Evolutionary conservation across 2,888 invertebrate species (phyloP).

Genomic region (Meandrusa payeni): DNA sequence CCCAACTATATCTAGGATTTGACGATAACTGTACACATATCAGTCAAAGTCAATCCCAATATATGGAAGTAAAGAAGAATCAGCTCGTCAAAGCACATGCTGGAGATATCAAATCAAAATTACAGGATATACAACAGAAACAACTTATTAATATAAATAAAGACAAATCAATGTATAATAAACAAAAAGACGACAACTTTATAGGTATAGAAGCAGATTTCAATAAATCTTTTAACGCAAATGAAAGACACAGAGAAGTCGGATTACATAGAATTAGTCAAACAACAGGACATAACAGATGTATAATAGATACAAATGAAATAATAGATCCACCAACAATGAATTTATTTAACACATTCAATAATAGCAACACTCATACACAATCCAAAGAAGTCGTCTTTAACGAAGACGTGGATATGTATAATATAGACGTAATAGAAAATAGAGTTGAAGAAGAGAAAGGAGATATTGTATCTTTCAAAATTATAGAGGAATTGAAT

Average conservation of each 20-base stretch:
- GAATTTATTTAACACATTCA: too few relatives aligned
- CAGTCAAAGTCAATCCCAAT: slow-evolving; percentile 32
- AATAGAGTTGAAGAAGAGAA: slow-evolving; percentile 29
- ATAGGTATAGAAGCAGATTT: too few relatives aligned
- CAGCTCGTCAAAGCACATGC: slow-evolving; percentile 15
- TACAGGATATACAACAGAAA: background rate
- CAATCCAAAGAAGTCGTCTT: background rate
- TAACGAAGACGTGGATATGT: background rate
- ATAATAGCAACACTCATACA: too few relatives aligned
- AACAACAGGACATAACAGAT: too few relatives aligned
- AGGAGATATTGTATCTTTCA: slow-evolving; percentile 50
- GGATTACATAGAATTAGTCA: too few relatives aligned
- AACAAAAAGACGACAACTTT: too few relatives aligned
- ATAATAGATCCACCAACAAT: too few relatives aligned
- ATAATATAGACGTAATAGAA: background rate
- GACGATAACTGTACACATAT: too few relatives aligned
- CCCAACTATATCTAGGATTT: too few relatives aligned
- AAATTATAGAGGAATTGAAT: slow-evolving; percentile 61
- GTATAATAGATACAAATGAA: too few relatives aligned
- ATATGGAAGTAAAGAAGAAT: slow-evolving; percentile 25
- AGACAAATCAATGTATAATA: background rate
- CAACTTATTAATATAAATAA: background rate
- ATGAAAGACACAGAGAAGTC: too few relatives aligned
- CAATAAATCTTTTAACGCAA: too few relatives aligned
- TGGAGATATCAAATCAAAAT: background rate